Base-by-base conservation (phyloP, 1,140 invertebrate genomes). In the Macrosteles quadrilineatus region DNA sequence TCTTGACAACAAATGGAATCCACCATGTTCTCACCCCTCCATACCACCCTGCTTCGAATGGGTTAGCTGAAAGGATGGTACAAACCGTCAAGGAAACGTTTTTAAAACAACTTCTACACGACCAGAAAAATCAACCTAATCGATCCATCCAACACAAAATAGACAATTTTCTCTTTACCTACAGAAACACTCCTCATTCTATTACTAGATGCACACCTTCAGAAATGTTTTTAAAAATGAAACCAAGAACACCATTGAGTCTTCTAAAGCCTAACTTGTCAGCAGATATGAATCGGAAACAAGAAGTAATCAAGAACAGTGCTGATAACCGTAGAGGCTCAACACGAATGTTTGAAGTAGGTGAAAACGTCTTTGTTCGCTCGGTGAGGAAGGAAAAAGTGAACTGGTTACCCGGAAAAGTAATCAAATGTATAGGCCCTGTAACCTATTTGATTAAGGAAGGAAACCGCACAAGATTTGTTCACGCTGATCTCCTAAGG, bases 21-120 rank as follows among this genome's bases (percentile, higher is more conserved):
- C 27, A 53, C 29, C 75, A 75, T 45, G 63, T 73, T 12, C 68
- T 27, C 17, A 68, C 55, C 21, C 27, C 75, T 12, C 74, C 74
- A 3, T 75, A 76, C 40, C 76, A 77, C 66, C 73, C 76, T 17
- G 53, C 69, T 25, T 70, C 73, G 17, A 78, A 78, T 72, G 77
- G 77, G 53, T 53, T 59, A 55, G 77, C 75, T 25, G 75, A 78
- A 72, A 43, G 74, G 11, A 59, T 65, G 1, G 77, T 78, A 9
- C 72, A 75, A 66, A 72, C 71, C 25, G 29, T 73, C 6, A 76
- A 75, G 62, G 68, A 65, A 21, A 47, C 57, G 11, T 63, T 74
- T 32, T 36, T 43, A 32, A 65, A 65, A 25, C n/a, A 30, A 36
- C 31, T 65, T 1, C n/a, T n/a, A n/a, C n/a, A n/a, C n/a, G n/a